Conservation (phyloP, 2,113 vertebrate species). For the Cyprinodon tularosa region DNA sequence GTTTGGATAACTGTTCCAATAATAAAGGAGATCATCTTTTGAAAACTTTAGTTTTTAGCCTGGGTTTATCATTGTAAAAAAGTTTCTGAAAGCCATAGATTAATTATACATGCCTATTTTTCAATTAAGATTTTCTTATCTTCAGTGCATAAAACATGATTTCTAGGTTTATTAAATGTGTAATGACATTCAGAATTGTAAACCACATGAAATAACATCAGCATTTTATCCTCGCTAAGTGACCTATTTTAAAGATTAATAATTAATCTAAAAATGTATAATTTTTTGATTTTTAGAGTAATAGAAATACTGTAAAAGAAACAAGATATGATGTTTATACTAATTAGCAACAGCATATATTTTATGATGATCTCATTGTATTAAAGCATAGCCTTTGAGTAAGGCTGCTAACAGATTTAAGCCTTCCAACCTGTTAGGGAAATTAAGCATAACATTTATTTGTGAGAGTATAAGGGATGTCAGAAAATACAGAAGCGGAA, state of each 20-base stretch:
- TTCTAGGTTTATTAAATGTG: constrained; percentile 20
- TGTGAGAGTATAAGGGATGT: constrained; percentile 38
- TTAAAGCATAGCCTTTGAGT: constrained; percentile 29
- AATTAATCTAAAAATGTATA: no score
- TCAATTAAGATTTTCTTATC: no score
- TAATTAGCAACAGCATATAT: constrained; percentile 54
- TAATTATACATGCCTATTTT: background rate
- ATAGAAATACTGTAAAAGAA: constrained; percentile 19
- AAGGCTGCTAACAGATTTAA: constrained; percentile 39
- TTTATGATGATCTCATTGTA: constrained; percentile 45
- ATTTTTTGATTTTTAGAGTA: background rate
- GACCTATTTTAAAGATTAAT: no score
- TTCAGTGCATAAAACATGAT: background rate
- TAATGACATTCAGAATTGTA: constrained; percentile 32
- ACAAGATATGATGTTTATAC: constrained; percentile 22
- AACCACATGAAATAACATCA: constrained; percentile 32
- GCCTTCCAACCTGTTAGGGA: constrained; percentile 46
- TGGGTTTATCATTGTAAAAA: background rate
- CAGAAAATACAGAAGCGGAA: constrained; percentile 27
- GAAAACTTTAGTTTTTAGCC: background rate
- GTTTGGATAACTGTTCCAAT: constrained; percentile 18
- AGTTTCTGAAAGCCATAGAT: no score
- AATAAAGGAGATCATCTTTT: background rate
- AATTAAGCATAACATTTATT: constrained; percentile 59
- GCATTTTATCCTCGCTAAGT: constrained; percentile 26